Evolutionary conservation across 2,113 vertebrate genomes (phyloP), one percentile per base, ranked within the genome.

Genomic region (Myotis davidii): DNA sequence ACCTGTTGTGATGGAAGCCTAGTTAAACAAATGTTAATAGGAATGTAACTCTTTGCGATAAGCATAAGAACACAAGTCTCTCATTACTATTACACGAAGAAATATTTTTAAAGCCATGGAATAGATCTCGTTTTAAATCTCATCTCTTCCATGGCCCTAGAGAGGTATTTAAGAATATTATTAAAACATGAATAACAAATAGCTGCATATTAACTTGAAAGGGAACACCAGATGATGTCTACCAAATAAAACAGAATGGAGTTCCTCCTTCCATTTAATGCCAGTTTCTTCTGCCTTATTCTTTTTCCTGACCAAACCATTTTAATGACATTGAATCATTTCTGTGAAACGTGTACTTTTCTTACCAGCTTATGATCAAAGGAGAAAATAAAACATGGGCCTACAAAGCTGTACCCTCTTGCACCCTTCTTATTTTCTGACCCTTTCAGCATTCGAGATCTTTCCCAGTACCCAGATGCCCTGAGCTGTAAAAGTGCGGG

Each of bases 1-100:
- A 99, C 98, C 98, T 99, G 98, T 99, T 99, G 98, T 98, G 98
- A 98, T 97, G 79, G 98, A 98, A 98, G 98, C 93, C 97, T 97
- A 97, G 97, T 98, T 98, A 98, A 98, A 99, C 97, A 98, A 98
- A 98, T 98, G 98, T 98, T 98, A 98, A 98, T 95, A 98, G 97
- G 96, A 88, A 94, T 94, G 74, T 97, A 96, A 96, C 97, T 97
- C 97, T 88, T 96, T 97, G 96, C 92, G 70, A 92, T 97, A 97
- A 98, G 96, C 83, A 76, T 42, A 84, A 98, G 82, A 95, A 95
- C 86, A 97, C 91, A 97, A 96, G 95, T 96, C 92, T 97, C 84
- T 95, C 77, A 77, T 97, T 98, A 97, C 37, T 97, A 86, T 96
- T 94, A 93, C 78, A 70, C 21, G 77, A 97, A 93, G 96, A 96